Evolutionary conservation across 2,113 vertebrate species (phyloP), one percentile per base, ranked within the genome.

Genomic region (Corydoras sp.): DNA sequence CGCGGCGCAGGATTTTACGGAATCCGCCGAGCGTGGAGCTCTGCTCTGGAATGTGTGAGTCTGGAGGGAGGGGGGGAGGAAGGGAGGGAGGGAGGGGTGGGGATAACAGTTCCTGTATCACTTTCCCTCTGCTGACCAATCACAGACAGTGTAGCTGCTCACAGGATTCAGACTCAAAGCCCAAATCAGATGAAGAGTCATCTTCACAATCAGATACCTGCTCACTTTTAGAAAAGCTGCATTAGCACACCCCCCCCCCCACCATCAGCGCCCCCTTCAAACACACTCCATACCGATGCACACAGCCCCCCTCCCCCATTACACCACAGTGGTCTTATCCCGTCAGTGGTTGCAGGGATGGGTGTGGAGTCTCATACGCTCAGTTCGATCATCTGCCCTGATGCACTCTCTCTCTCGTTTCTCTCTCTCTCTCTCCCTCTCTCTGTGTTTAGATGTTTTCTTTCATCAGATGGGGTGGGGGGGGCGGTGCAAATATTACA

Each of bases 151-250:
- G 82, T 83, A 79, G 81, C 81, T 85, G 77, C 81, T 82, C 79
- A 83, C 80, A 85, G 81, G 80, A 70, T 79, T 79, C 80, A 78
- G 81, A 84, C 81, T 80, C 80, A 87, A 88, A 80, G 81, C 83
- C 85, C 78, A 80, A 56, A 85, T 88, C 83, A 87, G 73, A 80
- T 73, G 69, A 64, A 68, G 51, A 78, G 74, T 24, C 70, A 77
- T 76, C 58, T 69, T 58, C 70, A 68, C 32, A 54, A 6, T 55
- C 53, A 11, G n/a, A 58, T 32, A 24, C n/a, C 48, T 31, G 15
- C 35, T 62, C 32, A 31, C 64, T 43, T 70, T 29, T 24, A 29
- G 35, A 62, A 10, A 4, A 10, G 51, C 51, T 14, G 35, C 35
- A 43, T 43, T 43, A 43, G 35, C 35, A 43, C 32, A 35, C 3